phyloP scores from a whole-genome alignment of 1,140 invertebrate species.

The Phenacoccus solenopsis region DNA sequence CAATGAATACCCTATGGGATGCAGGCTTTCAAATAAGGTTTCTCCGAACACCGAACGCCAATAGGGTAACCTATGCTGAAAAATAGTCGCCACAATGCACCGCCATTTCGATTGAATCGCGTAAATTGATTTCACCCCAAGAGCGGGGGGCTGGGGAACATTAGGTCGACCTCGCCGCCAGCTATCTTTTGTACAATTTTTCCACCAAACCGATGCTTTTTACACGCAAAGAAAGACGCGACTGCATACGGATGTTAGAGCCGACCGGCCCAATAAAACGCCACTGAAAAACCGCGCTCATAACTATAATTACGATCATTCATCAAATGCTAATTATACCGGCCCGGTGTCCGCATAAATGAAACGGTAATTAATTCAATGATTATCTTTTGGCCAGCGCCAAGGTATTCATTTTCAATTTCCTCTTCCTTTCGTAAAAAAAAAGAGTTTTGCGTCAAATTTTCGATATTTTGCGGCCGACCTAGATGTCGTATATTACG shows the following conservation, averaged over 20 bases:
- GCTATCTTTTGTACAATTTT: too few relatives aligned
- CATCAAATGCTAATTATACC: background rate
- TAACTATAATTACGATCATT: conserved; percentile 3
- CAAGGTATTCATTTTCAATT: conserved; percentile 2
- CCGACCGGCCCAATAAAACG: background rate
- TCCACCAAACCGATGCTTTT: background rate
- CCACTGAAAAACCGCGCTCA: background rate
- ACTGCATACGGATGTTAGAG: background rate
- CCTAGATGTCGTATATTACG: background rate
- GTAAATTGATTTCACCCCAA: background rate
- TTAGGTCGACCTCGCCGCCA: background rate
- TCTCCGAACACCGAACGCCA: background rate
- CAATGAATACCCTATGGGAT: background rate
- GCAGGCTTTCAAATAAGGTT: background rate
- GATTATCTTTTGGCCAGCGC: background rate
- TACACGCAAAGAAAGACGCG: background rate
- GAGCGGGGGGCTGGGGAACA: background rate
- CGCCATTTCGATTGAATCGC: background rate
- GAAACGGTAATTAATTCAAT: conserved; percentile 3
- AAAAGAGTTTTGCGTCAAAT: background rate
- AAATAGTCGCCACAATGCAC: background rate
- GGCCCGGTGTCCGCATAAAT: background rate
- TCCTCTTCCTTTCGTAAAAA: background rate
- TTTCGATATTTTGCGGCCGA: background rate
- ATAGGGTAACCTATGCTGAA: background rate